phyloP scores from a whole-genome alignment of 64 coral and sea anemone species.

The Dendrophyllia cribrosa region DNA sequence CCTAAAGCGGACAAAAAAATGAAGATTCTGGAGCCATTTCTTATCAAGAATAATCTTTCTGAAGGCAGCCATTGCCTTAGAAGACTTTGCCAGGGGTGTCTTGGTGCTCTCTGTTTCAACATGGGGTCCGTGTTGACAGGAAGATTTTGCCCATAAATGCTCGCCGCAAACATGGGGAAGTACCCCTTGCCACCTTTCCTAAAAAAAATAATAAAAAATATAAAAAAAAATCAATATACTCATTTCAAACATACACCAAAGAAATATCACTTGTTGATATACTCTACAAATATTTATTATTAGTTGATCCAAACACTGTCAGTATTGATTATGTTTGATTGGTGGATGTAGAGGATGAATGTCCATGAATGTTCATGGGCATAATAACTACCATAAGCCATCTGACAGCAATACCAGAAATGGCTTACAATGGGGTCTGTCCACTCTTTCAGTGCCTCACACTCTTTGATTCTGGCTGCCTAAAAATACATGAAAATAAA shows the following conservation, averaged over 20 bases:
- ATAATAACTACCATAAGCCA: no score
- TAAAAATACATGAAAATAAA: no score
- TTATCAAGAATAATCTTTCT: slow-evolving; percentile 23
- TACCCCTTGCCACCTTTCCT: slow-evolving; percentile 47
- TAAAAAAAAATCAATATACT: neutral
- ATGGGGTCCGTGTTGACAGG: slow-evolving; percentile 45
- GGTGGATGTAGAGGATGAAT: no score
- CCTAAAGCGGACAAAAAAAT: slow-evolving; percentile 46
- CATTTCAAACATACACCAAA: no score
- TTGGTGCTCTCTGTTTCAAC: slow-evolving; percentile 1
- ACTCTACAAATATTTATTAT: no score
- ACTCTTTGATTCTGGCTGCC: slow-evolving; percentile 15
- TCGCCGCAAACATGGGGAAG: slow-evolving; percentile 68
- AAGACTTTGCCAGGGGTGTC: slow-evolving; percentile 6
- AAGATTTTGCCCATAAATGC: slow-evolving; percentile 30
- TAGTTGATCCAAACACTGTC: no score
- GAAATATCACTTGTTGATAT: no score
- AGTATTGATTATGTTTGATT: no score
- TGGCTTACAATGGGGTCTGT: slow-evolving; percentile 49
- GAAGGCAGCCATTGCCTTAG: slow-evolving; percentile 55
- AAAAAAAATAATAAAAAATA: neutral
- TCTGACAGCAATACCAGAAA: slow-evolving; percentile 13
- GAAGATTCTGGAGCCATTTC: slow-evolving; percentile 32
- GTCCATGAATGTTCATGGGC: no score
- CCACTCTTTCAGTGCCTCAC: slow-evolving; percentile 33